phyloP scores from a whole-genome alignment of 37 sponge, comb jelly and placozoan genomes.

The Agelas oroides region DNA sequence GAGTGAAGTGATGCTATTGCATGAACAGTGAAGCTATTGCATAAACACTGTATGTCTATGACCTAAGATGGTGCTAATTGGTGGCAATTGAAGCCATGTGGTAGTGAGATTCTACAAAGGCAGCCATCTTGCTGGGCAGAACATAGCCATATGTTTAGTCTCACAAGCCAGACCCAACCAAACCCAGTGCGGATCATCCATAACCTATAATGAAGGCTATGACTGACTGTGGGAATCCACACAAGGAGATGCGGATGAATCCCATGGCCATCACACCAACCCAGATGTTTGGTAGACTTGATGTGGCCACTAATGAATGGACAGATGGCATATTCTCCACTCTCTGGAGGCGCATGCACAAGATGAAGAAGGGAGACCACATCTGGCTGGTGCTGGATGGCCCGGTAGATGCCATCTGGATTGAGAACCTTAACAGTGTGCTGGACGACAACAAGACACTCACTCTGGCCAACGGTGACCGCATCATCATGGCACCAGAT shows the following conservation, averaged over 20 bases:
- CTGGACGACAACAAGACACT: conserved; percentile 99
- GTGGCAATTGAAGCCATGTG: too few relatives aligned
- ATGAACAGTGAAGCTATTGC: too few relatives aligned
- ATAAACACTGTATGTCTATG: too few relatives aligned
- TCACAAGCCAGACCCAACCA: too few relatives aligned
- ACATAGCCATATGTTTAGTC: too few relatives aligned
- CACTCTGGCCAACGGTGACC: conserved; percentile 96
- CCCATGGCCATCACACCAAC: conserved; percentile 98
- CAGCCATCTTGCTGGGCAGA: too few relatives aligned
- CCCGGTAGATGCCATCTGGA: conserved; percentile 99
- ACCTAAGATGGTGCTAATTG: too few relatives aligned
- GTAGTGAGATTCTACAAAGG: too few relatives aligned
- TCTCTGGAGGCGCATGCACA: conserved; percentile 95
- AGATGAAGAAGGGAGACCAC: conserved; percentile 94
- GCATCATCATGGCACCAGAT: conserved; percentile 94
- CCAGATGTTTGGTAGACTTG: conserved; percentile 99
- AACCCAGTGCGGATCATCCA: too few relatives aligned
- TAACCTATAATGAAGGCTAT: conserved; percentile 99
- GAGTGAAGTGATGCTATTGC: too few relatives aligned
- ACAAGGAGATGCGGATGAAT: conserved; percentile 98
- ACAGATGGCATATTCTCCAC: conserved; percentile 99
- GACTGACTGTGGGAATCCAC: conserved; percentile 89
- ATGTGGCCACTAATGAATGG: conserved; percentile 99
- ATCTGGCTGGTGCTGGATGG: conserved; percentile 98
- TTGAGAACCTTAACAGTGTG: conserved; percentile 98